Evolutionary conservation across 2,113 vertebrate species (phyloP).

Genomic region (Alligator sinensis): DNA sequence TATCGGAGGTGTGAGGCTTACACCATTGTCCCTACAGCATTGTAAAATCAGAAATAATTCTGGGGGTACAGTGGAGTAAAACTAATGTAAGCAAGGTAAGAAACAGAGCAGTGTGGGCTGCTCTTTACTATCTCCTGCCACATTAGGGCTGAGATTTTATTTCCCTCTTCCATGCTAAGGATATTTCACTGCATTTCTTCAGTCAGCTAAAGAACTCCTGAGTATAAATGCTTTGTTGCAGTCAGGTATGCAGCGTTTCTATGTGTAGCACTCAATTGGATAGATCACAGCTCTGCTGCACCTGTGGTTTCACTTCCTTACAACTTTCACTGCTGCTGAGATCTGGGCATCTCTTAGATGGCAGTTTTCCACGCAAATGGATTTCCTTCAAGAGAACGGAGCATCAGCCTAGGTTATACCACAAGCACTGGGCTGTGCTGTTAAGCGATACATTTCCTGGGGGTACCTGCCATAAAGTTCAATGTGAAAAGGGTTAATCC

Average conservation of each 20-base stretch:
- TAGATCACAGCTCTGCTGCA: not conserved
- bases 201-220: not conserved
- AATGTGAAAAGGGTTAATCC: not conserved
- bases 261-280: not conserved
- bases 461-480: fast-evolving
- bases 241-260: fast-evolving
- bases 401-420: fast-evolving
- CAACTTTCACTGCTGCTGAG: not conserved
- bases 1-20: slow-evolving; percentile 62
- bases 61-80: slow-evolving; percentile 47
- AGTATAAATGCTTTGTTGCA: not conserved
- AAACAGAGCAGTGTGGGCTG: slow-evolving; percentile 25
- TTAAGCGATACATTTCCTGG: not conserved
- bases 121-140: slow-evolving; percentile 36
- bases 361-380: not conserved
- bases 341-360: not conserved
- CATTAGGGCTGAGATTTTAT: not conserved
- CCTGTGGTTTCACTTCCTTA: not conserved
- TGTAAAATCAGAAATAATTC: slow-evolving; percentile 67
- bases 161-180: not conserved
- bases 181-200: not conserved
- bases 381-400: not conserved
- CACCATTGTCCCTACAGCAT: slow-evolving; percentile 52
- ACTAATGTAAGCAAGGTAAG: slow-evolving; percentile 49
- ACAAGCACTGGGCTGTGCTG: not conserved